A percentile compares a stretch with the other conserved stretches of the same genome.
Evolutionary conservation across 2,113 vertebrate genomes (phyloP).

Genomic region (Burhinus bistriatus): DNA sequence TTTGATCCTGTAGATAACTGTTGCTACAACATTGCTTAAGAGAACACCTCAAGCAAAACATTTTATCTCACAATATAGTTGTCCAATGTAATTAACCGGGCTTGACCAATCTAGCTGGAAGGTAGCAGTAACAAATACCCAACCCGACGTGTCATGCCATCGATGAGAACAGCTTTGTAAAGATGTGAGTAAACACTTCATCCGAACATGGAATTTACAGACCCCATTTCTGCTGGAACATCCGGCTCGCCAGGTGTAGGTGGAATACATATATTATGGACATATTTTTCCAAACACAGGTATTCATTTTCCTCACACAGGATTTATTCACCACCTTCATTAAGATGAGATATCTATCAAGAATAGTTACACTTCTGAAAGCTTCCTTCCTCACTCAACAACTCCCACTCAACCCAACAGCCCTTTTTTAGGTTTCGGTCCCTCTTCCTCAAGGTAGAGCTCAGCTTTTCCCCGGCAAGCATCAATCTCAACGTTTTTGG

Average conservation of each 20-base stretch:
- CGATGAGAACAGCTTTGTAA: not conserved
- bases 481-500: not conserved
- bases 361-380: not conserved
- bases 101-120: not conserved
- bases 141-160: not conserved
- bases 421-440: not conserved
- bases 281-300: not conserved
- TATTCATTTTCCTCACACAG: not conserved
- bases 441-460: not conserved
- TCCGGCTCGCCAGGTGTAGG: fast-evolving
- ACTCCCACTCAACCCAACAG: not conserved
- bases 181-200: not conserved
- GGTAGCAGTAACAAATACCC: not conserved
- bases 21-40: not conserved
- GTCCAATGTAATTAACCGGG: constrained; percentile 36
- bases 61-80: constrained; percentile 24
- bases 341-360: not conserved
- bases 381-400: not conserved
- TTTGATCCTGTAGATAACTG: constrained; percentile 33
- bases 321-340: not conserved
- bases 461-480: not conserved
- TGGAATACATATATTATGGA: not conserved
- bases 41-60: constrained; percentile 31
- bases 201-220: not conserved
- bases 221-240: not conserved